phyloP scores from a whole-genome alignment of 1,140 invertebrate species.

The Temnothorax curvispinosus region DNA sequence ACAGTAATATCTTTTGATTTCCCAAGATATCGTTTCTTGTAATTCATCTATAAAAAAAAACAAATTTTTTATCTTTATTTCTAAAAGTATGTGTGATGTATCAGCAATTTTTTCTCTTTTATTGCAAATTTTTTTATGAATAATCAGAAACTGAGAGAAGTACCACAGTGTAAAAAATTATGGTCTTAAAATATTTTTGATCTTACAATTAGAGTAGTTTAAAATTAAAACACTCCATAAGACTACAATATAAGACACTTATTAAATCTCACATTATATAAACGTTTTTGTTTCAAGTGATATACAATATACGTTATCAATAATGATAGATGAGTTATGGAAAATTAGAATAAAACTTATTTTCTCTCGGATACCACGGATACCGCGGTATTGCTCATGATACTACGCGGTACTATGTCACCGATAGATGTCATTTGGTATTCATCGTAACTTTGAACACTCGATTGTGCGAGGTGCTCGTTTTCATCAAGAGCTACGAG shows the following conservation, averaged over 20 bases:
- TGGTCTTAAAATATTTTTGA: neutral
- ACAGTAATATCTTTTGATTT: neutral
- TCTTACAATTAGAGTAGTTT: neutral
- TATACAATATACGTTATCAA: constrained; percentile 4
- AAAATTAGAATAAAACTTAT: neutral
- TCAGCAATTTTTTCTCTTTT: neutral
- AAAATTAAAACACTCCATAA: neutral
- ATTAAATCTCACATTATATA: neutral
- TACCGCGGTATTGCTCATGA: neutral
- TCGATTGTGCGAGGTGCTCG: neutral
- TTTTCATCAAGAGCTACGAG: neutral
- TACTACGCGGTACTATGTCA: neutral
- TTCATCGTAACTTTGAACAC: neutral
- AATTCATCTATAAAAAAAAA: neutral
- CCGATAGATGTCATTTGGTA: neutral
- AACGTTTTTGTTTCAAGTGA: neutral
- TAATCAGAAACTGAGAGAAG: neutral
- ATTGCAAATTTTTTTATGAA: neutral
- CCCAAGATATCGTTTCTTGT: neutral
- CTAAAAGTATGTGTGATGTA: neutral
- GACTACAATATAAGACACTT: neutral
- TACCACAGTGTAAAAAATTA: neutral
- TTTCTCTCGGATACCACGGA: neutral
- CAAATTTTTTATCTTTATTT: neutral
- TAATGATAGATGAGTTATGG: neutral